A percentile compares a stretch with the other conserved stretches of the same genome.
These are phyloP conservation scores for Dasyprocta punctata DNA, from an alignment of 2,113 vertebrate genomes.

Conservation along the genomic window DNA sequence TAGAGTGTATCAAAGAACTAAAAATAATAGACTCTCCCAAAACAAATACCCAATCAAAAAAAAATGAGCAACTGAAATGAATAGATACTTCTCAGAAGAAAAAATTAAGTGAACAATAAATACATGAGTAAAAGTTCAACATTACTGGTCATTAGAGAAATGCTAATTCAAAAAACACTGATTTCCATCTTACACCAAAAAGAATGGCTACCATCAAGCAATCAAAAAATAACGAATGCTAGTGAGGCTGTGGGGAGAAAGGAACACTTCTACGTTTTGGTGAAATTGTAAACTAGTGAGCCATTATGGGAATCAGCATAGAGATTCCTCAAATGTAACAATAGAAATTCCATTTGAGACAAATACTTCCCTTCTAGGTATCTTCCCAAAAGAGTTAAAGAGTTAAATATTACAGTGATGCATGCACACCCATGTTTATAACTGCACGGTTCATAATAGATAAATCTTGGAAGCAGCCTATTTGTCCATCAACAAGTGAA, in stretches of 20 bases:
- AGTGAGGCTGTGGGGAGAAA: not conserved
- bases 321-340: not conserved
- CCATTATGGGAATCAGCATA: not conserved
- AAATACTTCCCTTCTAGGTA: not conserved
- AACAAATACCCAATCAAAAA: not conserved
- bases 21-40: not conserved
- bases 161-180: not conserved
- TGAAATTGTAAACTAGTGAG: not conserved
- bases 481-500: not conserved
- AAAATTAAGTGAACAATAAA: not conserved
- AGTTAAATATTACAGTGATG: not conserved
- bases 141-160: not conserved
- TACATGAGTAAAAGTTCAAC: not conserved
- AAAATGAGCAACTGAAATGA: not conserved
- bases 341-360: not conserved
- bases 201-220: no score
- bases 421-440: not conserved
- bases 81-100: not conserved
- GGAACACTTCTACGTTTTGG: not conserved
- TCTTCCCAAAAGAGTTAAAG: not conserved
- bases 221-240: not conserved
- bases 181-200: not conserved
- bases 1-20: not conserved
- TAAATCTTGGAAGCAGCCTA: not conserved
- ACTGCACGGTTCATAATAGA: not conserved